These are phyloP conservation scores for Ochlodes sylvanus DNA, from an alignment of 2,888 invertebrate species.

Conservation along the genomic window DNA sequence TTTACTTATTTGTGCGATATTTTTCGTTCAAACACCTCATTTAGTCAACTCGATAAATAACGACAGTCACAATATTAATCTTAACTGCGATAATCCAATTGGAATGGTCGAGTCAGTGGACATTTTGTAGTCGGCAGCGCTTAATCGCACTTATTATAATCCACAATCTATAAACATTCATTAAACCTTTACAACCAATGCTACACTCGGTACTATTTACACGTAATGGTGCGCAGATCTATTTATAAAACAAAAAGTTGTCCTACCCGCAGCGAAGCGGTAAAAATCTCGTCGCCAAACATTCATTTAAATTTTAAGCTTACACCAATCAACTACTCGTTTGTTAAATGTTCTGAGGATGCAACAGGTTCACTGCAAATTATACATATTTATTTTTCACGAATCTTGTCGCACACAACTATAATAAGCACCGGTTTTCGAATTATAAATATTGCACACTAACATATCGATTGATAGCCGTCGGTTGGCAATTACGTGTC, in stretches of 20 bases:
- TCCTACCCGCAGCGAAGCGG: slow-evolving; percentile 46
- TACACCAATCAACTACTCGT: slow-evolving; percentile 58
- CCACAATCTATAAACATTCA: slow-evolving; percentile 68
- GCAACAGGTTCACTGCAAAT: slow-evolving; percentile 48
- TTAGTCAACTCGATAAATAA: slow-evolving; percentile 29
- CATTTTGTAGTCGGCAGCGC: slow-evolving; percentile 50
- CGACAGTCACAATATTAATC: slow-evolving; percentile 47
- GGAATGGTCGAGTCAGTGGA: slow-evolving; percentile 70
- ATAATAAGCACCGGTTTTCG: slow-evolving; percentile 69
- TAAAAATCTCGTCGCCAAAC: slow-evolving; percentile 36
- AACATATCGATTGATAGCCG: slow-evolving; percentile 50
- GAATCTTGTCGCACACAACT: slow-evolving; percentile 46
- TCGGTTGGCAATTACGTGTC: slow-evolving; percentile 58
- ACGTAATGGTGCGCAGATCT: slow-evolving; percentile 53
- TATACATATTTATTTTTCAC: slow-evolving; percentile 37
- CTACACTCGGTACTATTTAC: slow-evolving; percentile 67
- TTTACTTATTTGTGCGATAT: slow-evolving; percentile 68
- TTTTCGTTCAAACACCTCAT: slow-evolving; percentile 29
- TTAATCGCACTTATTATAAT: slow-evolving; percentile 52
- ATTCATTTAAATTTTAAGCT: slow-evolving; percentile 53
- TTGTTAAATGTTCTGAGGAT: slow-evolving; percentile 76
- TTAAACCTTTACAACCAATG: slow-evolving; percentile 54
- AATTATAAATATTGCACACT: slow-evolving; percentile 70
- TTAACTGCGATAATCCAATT: slow-evolving; percentile 58
- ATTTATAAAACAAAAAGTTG: slow-evolving; percentile 56